Conservation (phyloP, 1,140 invertebrate genomes). For the Eueides isabella region DNA sequence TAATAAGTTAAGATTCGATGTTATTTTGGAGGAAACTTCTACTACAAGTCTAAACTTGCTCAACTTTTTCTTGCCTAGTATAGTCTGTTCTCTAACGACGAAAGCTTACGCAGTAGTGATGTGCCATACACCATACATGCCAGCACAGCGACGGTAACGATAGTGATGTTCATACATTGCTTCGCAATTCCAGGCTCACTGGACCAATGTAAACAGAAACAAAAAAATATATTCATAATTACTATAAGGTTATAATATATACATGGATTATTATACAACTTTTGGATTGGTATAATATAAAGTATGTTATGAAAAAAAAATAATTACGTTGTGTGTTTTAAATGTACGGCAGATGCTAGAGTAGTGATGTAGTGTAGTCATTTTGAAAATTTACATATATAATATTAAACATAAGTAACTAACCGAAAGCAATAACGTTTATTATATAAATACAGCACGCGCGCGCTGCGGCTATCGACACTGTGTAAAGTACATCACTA, state of each 20-base stretch:
- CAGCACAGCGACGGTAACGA: slow-evolving; percentile 50
- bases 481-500: slow-evolving; percentile 26
- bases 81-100: slow-evolving; percentile 55
- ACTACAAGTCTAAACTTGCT: slow-evolving; percentile 66
- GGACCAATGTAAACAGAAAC: slow-evolving; percentile 72
- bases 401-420: slow-evolving; percentile 69
- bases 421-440: slow-evolving; percentile 79
- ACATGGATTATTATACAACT: slow-evolving; percentile 78
- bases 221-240: slow-evolving; percentile 58
- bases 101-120: slow-evolving; percentile 65
- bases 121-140: slow-evolving; percentile 67
- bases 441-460: slow-evolving; percentile 62
- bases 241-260: slow-evolving; percentile 71
- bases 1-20: slow-evolving; percentile 49
- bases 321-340: slow-evolving; percentile 76
- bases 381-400: slow-evolving; percentile 80
- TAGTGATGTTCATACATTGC: slow-evolving; percentile 51
- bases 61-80: slow-evolving; percentile 72
- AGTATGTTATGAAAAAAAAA: slow-evolving; percentile 64
- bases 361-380: slow-evolving; percentile 77
- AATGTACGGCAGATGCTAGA: slow-evolving; percentile 76
- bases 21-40: slow-evolving; percentile 53
- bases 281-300: slow-evolving; percentile 79
- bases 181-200: slow-evolving; percentile 69
- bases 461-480: slow-evolving; percentile 60